These are phyloP conservation scores for Drosophila niveifrons DNA, from an alignment of 2,888 invertebrate genomes.

Conservation along the genomic window DNA sequence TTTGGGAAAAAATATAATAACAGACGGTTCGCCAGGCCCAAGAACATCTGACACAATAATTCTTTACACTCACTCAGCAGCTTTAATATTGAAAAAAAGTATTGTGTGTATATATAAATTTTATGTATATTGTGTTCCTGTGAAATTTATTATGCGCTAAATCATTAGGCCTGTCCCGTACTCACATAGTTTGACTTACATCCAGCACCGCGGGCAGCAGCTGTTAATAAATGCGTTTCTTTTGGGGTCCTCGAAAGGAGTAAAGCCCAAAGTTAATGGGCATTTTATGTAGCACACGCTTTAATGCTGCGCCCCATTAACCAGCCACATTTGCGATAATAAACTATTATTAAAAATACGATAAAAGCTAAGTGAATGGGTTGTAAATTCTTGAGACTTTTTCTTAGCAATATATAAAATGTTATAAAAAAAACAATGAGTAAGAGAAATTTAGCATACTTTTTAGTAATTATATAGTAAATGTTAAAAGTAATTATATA, in stretches of 20 bases:
- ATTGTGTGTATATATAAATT: background rate
- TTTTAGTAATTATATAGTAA: no score
- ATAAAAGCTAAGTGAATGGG: background rate
- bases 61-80: constrained; percentile 20
- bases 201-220: constrained; percentile 9
- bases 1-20: constrained; percentile 56
- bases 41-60: constrained; percentile 73
- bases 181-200: constrained; percentile 31
- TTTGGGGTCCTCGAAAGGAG: background rate
- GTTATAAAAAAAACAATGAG: no score
- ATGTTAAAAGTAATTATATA: no score
- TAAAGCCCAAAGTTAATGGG: constrained; percentile 16
- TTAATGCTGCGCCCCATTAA: constrained; percentile 11
- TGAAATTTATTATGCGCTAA: constrained; percentile 61
- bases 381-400: background rate
- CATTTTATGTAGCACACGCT: constrained; percentile 3
- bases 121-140: constrained; percentile 7
- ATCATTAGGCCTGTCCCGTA: constrained; percentile 44
- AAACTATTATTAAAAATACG: constrained; percentile 4
- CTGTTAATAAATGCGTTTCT: constrained; percentile 32
- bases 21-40: constrained; percentile 58
- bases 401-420: background rate
- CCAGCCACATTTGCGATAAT: background rate
- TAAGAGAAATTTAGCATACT: no score
- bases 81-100: constrained; percentile 16